Evolutionary conservation across 2,888 invertebrate species (phyloP).

Genomic region (Drosophila putrida): DNA sequence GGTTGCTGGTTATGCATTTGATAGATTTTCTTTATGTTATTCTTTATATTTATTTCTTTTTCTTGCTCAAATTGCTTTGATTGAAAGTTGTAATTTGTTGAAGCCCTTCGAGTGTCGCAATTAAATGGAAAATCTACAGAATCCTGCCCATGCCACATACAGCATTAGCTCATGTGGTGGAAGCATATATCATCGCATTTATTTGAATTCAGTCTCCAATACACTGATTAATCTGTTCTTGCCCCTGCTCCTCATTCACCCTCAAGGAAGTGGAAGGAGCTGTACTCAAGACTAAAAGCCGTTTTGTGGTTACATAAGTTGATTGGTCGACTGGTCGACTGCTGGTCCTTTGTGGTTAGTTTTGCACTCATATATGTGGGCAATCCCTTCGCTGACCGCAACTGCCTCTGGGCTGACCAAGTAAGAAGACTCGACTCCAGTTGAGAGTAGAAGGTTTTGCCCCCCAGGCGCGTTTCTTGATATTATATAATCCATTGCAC

Average conservation of each 20-base stretch:
- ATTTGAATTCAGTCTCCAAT: slow-evolving; percentile 48
- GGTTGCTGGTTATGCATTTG: slow-evolving; percentile 74
- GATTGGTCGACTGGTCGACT: slow-evolving; percentile 27
- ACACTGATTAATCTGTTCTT: slow-evolving; percentile 77
- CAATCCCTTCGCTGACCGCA: slow-evolving; percentile 64
- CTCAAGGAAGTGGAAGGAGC: slow-evolving; percentile 1
- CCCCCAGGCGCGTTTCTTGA: slow-evolving; percentile 28
- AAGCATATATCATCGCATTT: slow-evolving; percentile 33
- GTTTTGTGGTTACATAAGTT: slow-evolving; percentile 67
- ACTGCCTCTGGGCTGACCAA: slow-evolving; percentile 56
- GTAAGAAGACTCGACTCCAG: neutral
- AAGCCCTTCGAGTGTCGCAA: slow-evolving; percentile 63
- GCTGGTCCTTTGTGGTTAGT: slow-evolving; percentile 50
- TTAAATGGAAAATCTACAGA: slow-evolving; percentile 44
- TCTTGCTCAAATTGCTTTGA: slow-evolving; percentile 60
- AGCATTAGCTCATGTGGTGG: slow-evolving; percentile 40
- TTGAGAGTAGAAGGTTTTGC: neutral
- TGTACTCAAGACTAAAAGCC: slow-evolving; percentile 46
- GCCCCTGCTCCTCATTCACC: slow-evolving; percentile 7
- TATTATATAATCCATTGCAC: slow-evolving; percentile 67
- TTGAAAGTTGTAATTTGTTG: slow-evolving; percentile 73
- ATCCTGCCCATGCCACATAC: slow-evolving; percentile 6
- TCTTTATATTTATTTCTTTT: slow-evolving; percentile 8
- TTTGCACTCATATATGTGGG: slow-evolving; percentile 35
- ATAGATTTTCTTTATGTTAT: slow-evolving; percentile 64